Percentiles rank a stretch among this genome's conserved stretches.
phyloP scores from a whole-genome alignment of 2,888 invertebrate species.

The Pandemis corylana region DNA sequence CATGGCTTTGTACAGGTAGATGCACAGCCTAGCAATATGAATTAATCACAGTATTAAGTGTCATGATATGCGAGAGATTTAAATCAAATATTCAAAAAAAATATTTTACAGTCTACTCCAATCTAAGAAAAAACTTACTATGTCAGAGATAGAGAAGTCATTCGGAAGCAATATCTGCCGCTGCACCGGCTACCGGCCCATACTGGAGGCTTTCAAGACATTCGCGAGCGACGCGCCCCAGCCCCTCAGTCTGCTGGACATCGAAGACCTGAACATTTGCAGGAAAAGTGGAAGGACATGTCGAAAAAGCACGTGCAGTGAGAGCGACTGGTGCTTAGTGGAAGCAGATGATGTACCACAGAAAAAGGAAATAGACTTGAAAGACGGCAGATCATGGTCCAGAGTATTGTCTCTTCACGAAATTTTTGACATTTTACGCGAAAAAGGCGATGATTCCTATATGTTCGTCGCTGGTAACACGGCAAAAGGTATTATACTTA shows the following conservation, averaged over 20 bases:
- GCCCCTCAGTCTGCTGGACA: slow-evolving; percentile 70
- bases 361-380: slow-evolving; percentile 62
- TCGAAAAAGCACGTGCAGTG: slow-evolving; percentile 44
- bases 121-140: slow-evolving; percentile 72
- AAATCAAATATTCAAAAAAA: background rate
- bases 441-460: slow-evolving; percentile 75
- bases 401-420: slow-evolving; percentile 78
- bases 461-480: slow-evolving; percentile 90
- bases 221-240: slow-evolving; percentile 85
- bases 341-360: slow-evolving; percentile 53
- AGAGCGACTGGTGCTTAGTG: slow-evolving; percentile 59
- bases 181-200: slow-evolving; percentile 91
- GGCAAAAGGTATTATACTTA: slow-evolving; percentile 84
- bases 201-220: slow-evolving; percentile 90
- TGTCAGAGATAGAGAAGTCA: slow-evolving; percentile 88
- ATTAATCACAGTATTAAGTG: background rate
- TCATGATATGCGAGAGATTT: background rate
- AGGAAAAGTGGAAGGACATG: slow-evolving; percentile 47
- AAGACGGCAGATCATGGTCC: slow-evolving; percentile 77
- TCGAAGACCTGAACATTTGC: slow-evolving; percentile 67
- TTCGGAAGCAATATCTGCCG: slow-evolving; percentile 91
- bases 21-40: background rate
- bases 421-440: slow-evolving; percentile 79
- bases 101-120: slow-evolving; percentile 57
- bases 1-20: slow-evolving; percentile 60